Percentiles rank a stretch among this genome's conserved stretches.
Evolutionary conservation across 2,797 vertebrate species (phyloP).

Genomic region (Clarias platycephalus): DNA sequence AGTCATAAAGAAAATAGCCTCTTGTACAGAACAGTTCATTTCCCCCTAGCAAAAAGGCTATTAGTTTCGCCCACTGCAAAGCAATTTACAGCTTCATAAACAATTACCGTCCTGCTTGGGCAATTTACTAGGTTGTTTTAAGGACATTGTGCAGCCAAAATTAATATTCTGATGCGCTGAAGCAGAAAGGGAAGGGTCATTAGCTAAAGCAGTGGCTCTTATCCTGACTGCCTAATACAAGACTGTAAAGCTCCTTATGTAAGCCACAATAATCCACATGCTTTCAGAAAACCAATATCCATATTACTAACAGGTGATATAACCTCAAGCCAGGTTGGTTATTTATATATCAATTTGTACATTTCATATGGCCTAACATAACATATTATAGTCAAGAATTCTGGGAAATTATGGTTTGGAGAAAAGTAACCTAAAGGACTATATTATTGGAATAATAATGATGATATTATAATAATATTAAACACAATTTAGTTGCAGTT

Average conservation of each 20-base stretch:
- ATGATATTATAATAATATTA: too few relatives aligned
- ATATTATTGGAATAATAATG: too few relatives aligned
- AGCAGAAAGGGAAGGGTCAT: slow-evolving; percentile 60
- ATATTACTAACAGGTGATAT: slow-evolving; percentile 32
- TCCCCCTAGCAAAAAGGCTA: slow-evolving; percentile 50
- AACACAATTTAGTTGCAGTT: background rate
- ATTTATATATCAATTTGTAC: slow-evolving; percentile 7
- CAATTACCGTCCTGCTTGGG: slow-evolving; percentile 62
- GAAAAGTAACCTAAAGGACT: background rate
- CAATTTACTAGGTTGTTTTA: slow-evolving; percentile 63
- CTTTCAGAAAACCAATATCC: slow-evolving; percentile 32
- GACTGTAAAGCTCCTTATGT: slow-evolving; percentile 26
- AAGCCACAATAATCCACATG: slow-evolving; percentile 42
- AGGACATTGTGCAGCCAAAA: slow-evolving; percentile 58
- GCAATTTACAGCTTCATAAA: slow-evolving; percentile 64
- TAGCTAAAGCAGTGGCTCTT: slow-evolving; percentile 55
- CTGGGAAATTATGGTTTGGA: background rate
- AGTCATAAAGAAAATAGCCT: slow-evolving; percentile 59
- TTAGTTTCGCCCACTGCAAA: slow-evolving; percentile 62
- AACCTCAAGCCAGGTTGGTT: background rate
- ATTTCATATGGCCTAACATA: background rate
- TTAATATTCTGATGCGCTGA: slow-evolving; percentile 58
- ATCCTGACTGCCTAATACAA: slow-evolving; percentile 46
- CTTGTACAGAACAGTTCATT: slow-evolving; percentile 57
- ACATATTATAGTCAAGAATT: background rate